Percentiles rank a stretch among this genome's conserved stretches.
Evolutionary conservation across 2,113 vertebrate genomes (phyloP).

Genomic region (Hypocryptadius cinnamomeus): DNA sequence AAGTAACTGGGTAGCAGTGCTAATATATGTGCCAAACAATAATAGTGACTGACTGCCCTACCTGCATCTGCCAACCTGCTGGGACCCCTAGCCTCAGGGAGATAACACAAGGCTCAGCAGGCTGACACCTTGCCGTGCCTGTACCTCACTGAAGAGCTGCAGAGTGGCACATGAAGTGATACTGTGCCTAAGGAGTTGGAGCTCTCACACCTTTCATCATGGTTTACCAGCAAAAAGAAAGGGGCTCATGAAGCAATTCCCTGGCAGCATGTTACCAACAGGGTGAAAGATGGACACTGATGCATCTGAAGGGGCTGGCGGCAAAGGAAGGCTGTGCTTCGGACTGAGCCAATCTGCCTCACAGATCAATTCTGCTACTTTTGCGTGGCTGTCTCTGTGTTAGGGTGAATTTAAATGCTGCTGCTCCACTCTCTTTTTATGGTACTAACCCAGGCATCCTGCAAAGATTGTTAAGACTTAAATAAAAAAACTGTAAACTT

Average conservation of each 20-base stretch:
- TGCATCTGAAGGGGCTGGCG: not conserved
- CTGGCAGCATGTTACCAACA: not conserved
- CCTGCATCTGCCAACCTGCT: not conserved
- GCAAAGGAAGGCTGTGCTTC: not conserved
- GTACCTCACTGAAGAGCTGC: not conserved
- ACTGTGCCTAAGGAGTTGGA: rapidly evolving
- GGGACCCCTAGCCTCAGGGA: not conserved
- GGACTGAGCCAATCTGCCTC: not conserved
- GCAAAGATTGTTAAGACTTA: not conserved
- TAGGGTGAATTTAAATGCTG: not conserved
- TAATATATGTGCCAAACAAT: not conserved
- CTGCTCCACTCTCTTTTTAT: not conserved
- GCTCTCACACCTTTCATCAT: not conserved
- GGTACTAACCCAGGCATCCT: not conserved
- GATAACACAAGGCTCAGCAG: not conserved
- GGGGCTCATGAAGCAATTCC: not conserved
- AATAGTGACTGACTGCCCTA: not conserved
- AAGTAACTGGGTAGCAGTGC: not conserved
- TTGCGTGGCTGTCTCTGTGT: not conserved
- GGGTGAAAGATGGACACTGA: not conserved
- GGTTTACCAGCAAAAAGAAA: not conserved
- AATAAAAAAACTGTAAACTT: not conserved
- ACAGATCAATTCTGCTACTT: not conserved
- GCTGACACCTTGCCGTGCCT: rapidly evolving
- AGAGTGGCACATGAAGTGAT: rapidly evolving